These are phyloP conservation scores for Amphilophus citrinellus DNA, from an alignment of 2,113 vertebrate species.

Conservation along the genomic window DNA sequence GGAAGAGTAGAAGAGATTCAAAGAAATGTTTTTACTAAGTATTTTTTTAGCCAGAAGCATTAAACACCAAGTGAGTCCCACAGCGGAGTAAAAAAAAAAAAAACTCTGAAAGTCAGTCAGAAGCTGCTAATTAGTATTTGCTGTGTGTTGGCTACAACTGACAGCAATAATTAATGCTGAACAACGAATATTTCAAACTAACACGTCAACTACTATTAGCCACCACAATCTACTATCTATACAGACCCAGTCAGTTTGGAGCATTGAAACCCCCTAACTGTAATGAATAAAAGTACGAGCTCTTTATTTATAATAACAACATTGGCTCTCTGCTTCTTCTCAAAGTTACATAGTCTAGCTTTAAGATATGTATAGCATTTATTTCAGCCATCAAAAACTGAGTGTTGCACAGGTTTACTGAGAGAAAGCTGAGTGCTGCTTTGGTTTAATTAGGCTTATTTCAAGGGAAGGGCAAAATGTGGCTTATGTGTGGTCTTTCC, in stretches of 20 bases:
- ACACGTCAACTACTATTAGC: background rate
- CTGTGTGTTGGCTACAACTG: background rate
- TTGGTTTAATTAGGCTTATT: conserved; percentile 65
- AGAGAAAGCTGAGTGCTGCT: conserved; percentile 45
- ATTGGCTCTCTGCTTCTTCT: background rate
- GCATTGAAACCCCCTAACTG: background rate
- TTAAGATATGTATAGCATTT: background rate
- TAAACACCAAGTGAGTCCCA: background rate
- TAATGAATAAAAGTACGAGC: no score
- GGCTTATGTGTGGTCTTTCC: conserved; percentile 64
- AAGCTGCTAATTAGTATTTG: conserved; percentile 9
- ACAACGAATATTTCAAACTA: background rate
- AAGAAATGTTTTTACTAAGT: conserved; percentile 11
- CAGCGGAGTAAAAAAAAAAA: conserved; percentile 2
- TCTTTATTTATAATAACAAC: background rate
- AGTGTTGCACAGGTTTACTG: conserved; percentile 15
- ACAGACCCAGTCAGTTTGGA: background rate
- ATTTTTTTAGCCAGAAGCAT: background rate
- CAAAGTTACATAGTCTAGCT: background rate
- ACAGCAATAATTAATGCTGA: background rate
- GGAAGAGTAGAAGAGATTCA: conserved; percentile 17
- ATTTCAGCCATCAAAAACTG: conserved; percentile 23
- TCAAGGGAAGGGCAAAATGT: conserved; percentile 46
- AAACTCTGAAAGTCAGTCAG: conserved; percentile 12
- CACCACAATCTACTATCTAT: background rate